Conservation (phyloP, 2,113 vertebrate genomes). For the Hiodon tergisus region DNA sequence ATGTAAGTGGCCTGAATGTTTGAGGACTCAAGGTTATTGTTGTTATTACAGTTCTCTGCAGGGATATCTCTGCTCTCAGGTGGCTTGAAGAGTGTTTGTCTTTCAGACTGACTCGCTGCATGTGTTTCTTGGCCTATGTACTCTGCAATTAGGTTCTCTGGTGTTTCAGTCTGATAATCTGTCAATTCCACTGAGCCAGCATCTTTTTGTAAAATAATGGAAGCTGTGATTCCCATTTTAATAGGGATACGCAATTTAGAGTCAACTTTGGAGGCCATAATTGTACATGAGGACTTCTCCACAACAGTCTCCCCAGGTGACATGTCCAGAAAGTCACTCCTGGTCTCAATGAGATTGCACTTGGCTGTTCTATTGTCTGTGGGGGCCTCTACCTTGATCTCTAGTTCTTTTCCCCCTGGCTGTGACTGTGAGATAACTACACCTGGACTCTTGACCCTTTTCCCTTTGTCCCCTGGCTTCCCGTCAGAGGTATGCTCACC, state of each 20-base stretch:
- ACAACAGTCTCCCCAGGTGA: conserved; percentile 65
- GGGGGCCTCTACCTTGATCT: conserved; percentile 68
- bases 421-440: conserved; percentile 76
- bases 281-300: conserved; percentile 68
- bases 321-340: conserved; percentile 80
- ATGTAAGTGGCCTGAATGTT: conserved; percentile 59
- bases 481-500: conserved; percentile 97
- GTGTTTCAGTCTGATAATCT: conserved; percentile 65
- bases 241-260: conserved; percentile 91
- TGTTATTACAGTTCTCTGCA: conserved; percentile 78
- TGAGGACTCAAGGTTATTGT: conserved; percentile 72
- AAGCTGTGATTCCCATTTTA: conserved; percentile 85
- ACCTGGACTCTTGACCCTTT: conserved; percentile 80
- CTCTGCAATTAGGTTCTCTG: conserved; percentile 66
- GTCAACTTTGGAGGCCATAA: conserved; percentile 76
- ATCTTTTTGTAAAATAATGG: conserved; percentile 82
- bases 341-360: conserved; percentile 73
- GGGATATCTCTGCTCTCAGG: conserved; percentile 65
- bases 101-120: conserved; percentile 56
- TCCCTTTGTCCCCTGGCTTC: conserved; percentile 88
- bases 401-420: conserved; percentile 75
- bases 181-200: conserved; percentile 67
- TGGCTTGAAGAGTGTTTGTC: conserved; percentile 57
- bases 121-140: conserved; percentile 55
- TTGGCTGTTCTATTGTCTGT: conserved; percentile 72